phyloP scores from a whole-genome alignment of 2,888 invertebrate species.

The Sialis fuliginosa region DNA sequence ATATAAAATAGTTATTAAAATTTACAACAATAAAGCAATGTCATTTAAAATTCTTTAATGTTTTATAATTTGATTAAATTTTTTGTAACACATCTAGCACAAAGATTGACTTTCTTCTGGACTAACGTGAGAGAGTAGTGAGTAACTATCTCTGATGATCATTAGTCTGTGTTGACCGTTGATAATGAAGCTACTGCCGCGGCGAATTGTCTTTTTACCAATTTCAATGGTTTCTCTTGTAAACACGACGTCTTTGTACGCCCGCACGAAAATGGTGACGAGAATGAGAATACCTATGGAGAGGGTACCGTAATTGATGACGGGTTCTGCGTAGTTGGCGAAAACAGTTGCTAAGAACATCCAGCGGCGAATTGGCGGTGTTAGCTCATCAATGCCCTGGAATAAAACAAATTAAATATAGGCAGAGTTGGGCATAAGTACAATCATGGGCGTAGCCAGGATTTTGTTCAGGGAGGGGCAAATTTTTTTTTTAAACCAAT shows the following conservation, averaged over 20 bases:
- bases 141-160: conserved; percentile 38
- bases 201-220: conserved; percentile 50
- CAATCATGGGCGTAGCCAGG: too few species aligned
- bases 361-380: conserved; percentile 65
- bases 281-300: conserved; percentile 46
- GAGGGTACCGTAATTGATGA: conserved; percentile 55
- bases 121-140: conserved; percentile 20
- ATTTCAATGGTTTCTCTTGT: conserved; percentile 60
- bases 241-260: conserved; percentile 57
- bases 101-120: conserved; percentile 6
- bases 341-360: conserved; percentile 65
- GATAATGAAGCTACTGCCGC: conserved; percentile 42
- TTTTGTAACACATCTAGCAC: not conserved
- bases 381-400: conserved; percentile 59
- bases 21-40: too few species aligned
- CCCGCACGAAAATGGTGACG: conserved; percentile 46
- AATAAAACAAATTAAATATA: conserved; percentile 11
- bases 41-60: too few species aligned
- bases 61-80: too few species aligned
- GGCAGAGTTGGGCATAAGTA: too few species aligned
- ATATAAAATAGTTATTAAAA: too few species aligned
- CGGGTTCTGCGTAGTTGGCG: conserved; percentile 50
- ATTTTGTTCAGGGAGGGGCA: too few species aligned
- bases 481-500: too few species aligned
- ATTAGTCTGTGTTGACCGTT: conserved; percentile 39